Base-by-base conservation (phyloP, 2,113 vertebrate genomes). In the Tiliqua scincoides region DNA sequence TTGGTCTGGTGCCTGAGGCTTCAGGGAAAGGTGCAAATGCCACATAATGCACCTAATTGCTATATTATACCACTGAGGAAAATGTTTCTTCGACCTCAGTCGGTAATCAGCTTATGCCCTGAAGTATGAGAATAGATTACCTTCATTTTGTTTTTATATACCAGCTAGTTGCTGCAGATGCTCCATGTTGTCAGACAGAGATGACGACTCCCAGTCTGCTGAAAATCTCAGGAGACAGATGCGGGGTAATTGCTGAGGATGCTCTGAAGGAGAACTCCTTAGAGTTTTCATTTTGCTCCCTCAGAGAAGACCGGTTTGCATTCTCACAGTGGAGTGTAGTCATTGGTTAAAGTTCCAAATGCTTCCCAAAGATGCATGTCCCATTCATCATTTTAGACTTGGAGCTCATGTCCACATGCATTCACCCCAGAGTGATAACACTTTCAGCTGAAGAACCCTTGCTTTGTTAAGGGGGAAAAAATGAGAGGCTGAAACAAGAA, bases 81-180 rank as follows among this genome's bases (percentile, higher is more conserved):
- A 93, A 93, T 93, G 93, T 92, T 87, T 93, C 93, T 87, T 85
- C 75, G 1, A 92, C 89, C 93, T 88, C 91, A 94, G 91, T 93
- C 95, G 91, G 94, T 91, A 92, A 95, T 93, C 91, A 95, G 90
- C 85, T 93, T 90, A 92, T 93, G 94, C 92, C 94, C 93, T 93
- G 91, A 95, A 94, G 92, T 94, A 94, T 92, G 90, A 95, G 91
- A 93, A 95, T 93, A 94, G 93, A 95, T 95, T 93, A 92, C 86
- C 86, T 88, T 94, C 92, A 94, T 92, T 94, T 83, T 83, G 92
- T 94, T 94, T 95, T 93, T 83, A 63, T 93, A 92, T 91, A 89
- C 87, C 85, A 89, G 93, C 89, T 89, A 86, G 86, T 61, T 88
- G 87, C 87, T 93, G 93, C 92, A 94, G 93, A 93, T 91, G 92